Evolutionary conservation across 2,888 invertebrate genomes (phyloP).

Genomic region (Artemia sp.): DNA sequence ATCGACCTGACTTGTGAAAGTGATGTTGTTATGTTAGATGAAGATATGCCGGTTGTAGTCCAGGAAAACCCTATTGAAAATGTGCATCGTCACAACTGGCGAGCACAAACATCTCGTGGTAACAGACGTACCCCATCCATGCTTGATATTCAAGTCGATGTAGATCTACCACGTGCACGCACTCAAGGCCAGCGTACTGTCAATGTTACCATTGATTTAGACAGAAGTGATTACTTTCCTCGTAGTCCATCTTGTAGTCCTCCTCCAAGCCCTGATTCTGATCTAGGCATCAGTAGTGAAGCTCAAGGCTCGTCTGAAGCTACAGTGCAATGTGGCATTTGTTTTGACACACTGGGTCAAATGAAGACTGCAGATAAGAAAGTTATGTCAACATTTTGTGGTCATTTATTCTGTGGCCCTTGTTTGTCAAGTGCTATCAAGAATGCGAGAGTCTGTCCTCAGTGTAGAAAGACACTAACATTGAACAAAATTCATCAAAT

Average conservation of each 20-base stretch:
- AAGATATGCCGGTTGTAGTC: neutral
- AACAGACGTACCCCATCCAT: neutral
- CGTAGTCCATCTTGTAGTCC: neutral
- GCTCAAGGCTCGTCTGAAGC: neutral
- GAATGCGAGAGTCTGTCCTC: constrained; percentile 21
- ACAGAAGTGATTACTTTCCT: constrained; percentile 1
- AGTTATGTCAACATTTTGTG: constrained; percentile 27
- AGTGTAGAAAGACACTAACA: constrained; percentile 22
- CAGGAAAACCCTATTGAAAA: neutral
- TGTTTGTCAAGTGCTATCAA: constrained; percentile 21
- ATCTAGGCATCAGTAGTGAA: neutral
- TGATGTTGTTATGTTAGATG: constrained; percentile 1
- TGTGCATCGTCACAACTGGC: neutral
- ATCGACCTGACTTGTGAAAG: constrained; percentile 2
- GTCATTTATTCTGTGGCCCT: constrained; percentile 23
- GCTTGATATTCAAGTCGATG: constrained; percentile 13
- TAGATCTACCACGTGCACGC: neutral
- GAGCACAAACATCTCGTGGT: neutral
- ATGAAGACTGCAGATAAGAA: constrained; percentile 22
- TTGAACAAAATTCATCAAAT: constrained; percentile 21
- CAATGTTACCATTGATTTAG: constrained; percentile 10
- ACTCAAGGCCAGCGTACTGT: neutral
- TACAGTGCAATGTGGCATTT: constrained; percentile 21
- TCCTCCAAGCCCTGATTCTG: neutral
- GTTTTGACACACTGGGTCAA: constrained; percentile 19